Conservation (phyloP, 1,140 invertebrate species). For the Drosophila orosa region DNA sequence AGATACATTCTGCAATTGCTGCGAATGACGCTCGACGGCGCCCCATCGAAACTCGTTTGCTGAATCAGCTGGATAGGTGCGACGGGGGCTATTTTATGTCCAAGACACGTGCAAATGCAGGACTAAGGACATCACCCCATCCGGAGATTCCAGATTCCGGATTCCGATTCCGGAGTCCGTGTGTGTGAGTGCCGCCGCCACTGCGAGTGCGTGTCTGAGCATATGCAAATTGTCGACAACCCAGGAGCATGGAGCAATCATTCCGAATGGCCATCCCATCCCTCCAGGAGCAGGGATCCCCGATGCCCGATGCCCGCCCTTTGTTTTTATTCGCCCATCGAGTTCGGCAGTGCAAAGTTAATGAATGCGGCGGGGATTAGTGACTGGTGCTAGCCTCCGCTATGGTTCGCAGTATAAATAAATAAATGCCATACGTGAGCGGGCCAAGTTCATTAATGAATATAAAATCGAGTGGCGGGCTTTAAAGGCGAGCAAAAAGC, state of each 20-base stretch:
- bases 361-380: constrained; percentile 30
- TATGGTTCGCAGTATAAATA: constrained; percentile 2
- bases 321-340: constrained; percentile 5
- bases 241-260: constrained; percentile 53
- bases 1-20: constrained; percentile 62
- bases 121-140: constrained; percentile 38
- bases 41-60: constrained; percentile 31
- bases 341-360: constrained; percentile 16
- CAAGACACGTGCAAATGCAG: constrained; percentile 60
- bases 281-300: neutral
- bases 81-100: constrained; percentile 55
- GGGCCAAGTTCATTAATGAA: constrained; percentile 3
- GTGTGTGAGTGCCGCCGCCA: neutral
- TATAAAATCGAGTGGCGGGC: constrained; percentile 8
- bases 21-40: constrained; percentile 41
- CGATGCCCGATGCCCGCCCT: no score
- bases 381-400: neutral
- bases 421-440: neutral
- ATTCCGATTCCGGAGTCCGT: constrained; percentile 5
- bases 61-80: constrained; percentile 38
- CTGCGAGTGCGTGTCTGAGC: constrained; percentile 36
- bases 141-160: constrained; percentile 1
- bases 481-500: neutral
- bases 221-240: constrained; percentile 56
- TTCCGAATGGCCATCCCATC: constrained; percentile 38